Base-by-base conservation (phyloP, 2,113 vertebrate genomes). In the Silurus asotus region DNA sequence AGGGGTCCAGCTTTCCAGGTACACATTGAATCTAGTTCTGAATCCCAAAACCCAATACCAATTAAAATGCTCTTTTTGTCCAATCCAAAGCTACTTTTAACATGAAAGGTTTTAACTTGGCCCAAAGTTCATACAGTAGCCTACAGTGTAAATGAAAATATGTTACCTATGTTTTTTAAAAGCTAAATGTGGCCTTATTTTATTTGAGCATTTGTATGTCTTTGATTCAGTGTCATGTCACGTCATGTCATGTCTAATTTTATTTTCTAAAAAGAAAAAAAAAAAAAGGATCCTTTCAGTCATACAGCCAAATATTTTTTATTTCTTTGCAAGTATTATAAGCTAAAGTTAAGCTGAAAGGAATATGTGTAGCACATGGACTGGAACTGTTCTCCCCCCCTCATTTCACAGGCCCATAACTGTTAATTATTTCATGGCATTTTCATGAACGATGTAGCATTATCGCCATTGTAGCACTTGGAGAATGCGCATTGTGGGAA, bases 391-490 rank as follows among this genome's bases (percentile, higher is more conserved):
- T 86, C 84, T 67, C 81, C 84, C 82, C 82, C 77, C 81, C 88
- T 90, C 91, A 87, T 86, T 88, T 79, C 86, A 85, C 75, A 64
- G 86, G 84, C 83, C 88, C 88, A 88, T 88, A 86, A 89, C 88
- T 90, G 85, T 89, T 89, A 89, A 37, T 88, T 90, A 89, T 91
- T 88, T 90, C 88, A 86, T 79, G 91, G 88, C 91, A 93, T 94
- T 84, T 89, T 77, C 88, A 89, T 89, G 81, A 89, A 86, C 81
- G 92, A 94, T 93, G 94, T 95, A 95, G 94, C 94, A 95, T 94
- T 93, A 82, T 93, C 88, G 89, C 94, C 91, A 93, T 88, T 94
- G 94, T 95, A 95, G 94, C 94, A 95, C 93, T 93, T 83, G 91
- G 81, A 93, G 80, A 83, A 87, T 77, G 86, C 76, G 69, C 79